Base-by-base conservation (phyloP, 1,140 invertebrate species). In the Caenorhabditis inopinata region DNA sequence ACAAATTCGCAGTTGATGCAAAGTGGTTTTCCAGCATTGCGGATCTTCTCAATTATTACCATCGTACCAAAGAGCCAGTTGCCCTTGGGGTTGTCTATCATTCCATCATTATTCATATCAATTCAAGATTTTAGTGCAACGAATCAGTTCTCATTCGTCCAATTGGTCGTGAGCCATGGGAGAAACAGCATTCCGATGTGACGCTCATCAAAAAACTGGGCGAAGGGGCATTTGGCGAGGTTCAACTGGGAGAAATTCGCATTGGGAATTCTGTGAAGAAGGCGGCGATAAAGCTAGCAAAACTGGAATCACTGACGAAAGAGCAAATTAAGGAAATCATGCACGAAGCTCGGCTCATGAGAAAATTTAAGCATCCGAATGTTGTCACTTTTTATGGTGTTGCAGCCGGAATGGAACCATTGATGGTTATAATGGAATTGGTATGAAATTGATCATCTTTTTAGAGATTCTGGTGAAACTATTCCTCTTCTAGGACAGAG, bases 381-480 rank as follows among this genome's bases (percentile, higher is more conserved):
- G 96, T 98, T 83, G 95, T 97, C 49, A 96, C 95, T 89, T 92
- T 98, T 58, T 91, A 97, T 18, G 96, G 96, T 23, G 97, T 98
- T 84, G 96, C 95, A 85, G 95, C 97, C 58, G 95, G 97, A 88
- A 96, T 96, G 87, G 95, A 97, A 86, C 96, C 96, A 0, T 96
- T 98, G 68, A 97, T 98, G 96, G 97, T 98, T 86, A 94, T 98
- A 23, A 97, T 98, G 95, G 96, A 98, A 90, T 91, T 96, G 76
- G 58, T 68, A 21, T 42, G 38, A 7, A 42, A 42, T 42, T 42
- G 14, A 42, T 42, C 14, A 42, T 7, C 38, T 42, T 95, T 0
- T 94, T 97, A 2, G 93, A 95, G 58, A 91, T 95, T 62, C 93
- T 93, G 83, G 94, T 95, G 76, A 94, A 96, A 85, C 95, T 95